Evolutionary conservation across 37 sponge, comb jelly and placozoan genomes (phyloP), one percentile per base, ranked within the genome.

Genomic region (Cladorhizidae sp.): DNA sequence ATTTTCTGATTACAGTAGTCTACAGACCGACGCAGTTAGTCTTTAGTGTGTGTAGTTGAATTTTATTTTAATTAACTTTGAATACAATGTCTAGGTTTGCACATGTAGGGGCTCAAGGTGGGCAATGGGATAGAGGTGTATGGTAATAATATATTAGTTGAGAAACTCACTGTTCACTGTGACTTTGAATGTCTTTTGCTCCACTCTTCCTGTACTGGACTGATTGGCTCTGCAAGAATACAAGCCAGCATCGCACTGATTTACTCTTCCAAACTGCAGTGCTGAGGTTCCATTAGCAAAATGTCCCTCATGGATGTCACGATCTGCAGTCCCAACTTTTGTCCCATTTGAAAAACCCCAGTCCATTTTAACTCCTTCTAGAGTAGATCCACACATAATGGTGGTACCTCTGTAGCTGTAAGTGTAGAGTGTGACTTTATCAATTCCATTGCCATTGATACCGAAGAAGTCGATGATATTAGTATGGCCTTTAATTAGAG

Each of bases 261-360:
- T 2, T 3, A 83, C 7, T 12, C 38, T 64, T 45, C 65, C 75
- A 14, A 83, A 43, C 40, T 74, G 75, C 28, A 83, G 75, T 0
- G 74, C 56, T 37, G 64, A 45, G 12, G 83, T 74, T 0, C 75
- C 83, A 64, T 74, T 64, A 31, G 15, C 23, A 35, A 50, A 45
- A 49, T 1, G 37, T 63, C 65, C 75, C 40, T 83, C 64, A 55
- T 65, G 35, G 41, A 65, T 0, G 55, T 64, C 37, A 63, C 75
- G 38, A 28, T 83, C 26, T 14, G 38, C 35, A 11, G 0, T 35
- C 0, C 64, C 38, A 50, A 74, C 67, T 33, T 25, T 25, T 17
- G 75, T 65, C 15, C 83, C 83, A 64, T 74, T 52, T 52, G 67
- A 39, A 8, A 23, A 37, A 51, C 38, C 64, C 83, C 83, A 83